Evolutionary conservation across 2,797 vertebrate species (phyloP).

Genomic region (Notolepis coatsorum): DNA sequence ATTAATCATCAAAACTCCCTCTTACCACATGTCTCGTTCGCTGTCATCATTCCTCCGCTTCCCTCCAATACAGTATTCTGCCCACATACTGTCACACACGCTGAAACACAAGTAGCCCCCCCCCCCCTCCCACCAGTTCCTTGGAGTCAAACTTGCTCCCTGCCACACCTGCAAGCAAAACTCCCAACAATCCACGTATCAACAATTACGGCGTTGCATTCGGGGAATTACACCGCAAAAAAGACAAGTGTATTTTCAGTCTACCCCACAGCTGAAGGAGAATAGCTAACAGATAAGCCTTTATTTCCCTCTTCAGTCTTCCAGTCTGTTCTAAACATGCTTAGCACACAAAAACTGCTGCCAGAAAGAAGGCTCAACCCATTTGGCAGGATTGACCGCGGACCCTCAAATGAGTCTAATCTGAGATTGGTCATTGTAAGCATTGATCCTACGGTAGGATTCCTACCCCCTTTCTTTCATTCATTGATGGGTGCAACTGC

Average conservation of each 20-base stretch:
- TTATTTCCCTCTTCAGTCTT: conserved; percentile 55
- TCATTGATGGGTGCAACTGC: conserved; percentile 43
- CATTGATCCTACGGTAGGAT: conserved; percentile 49
- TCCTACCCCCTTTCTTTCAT: conserved; percentile 45
- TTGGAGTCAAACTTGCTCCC: conserved; percentile 68
- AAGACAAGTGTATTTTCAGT: conserved; percentile 67
- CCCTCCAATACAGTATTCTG: conserved; percentile 29
- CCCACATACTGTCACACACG: conserved; percentile 39
- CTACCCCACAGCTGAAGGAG: conserved; percentile 54
- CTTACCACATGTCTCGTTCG: conserved; percentile 22
- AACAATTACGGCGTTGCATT: conserved; percentile 40
- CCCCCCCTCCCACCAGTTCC: conserved; percentile 46
- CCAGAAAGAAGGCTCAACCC: conserved; percentile 47
- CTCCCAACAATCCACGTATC: conserved; percentile 63
- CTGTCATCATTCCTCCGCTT: conserved; percentile 28
- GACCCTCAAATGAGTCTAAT: conserved; percentile 60
- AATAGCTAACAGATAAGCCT: conserved; percentile 70
- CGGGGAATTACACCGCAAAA: conserved; percentile 65
- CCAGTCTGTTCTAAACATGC: conserved; percentile 32
- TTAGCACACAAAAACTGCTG: conserved; percentile 40
- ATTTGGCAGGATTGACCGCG: conserved; percentile 47
- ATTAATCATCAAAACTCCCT: conserved; percentile 73
- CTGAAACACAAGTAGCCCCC: conserved; percentile 71
- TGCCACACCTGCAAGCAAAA: conserved; percentile 54
- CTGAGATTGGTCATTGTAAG: conserved; percentile 42